These are phyloP conservation scores for Chaetophractus vellerosus DNA, from an alignment of 2,797 vertebrate species.

Conservation along the genomic window DNA sequence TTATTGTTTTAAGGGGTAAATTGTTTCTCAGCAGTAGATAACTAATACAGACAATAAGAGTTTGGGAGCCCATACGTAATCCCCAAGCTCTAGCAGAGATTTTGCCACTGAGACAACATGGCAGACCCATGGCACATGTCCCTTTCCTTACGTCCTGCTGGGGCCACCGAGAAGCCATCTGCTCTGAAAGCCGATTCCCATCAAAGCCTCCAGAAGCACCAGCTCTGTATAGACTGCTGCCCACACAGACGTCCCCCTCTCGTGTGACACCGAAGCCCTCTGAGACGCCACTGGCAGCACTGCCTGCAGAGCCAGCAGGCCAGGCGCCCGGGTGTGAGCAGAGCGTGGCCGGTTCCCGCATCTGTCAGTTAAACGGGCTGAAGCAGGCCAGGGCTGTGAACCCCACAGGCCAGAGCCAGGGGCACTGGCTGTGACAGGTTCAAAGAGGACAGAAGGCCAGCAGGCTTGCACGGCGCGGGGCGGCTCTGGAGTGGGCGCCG, in stretches of 20 bases:
- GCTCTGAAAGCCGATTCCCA: neutral
- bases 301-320: slow-evolving; percentile 28
- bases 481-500: slow-evolving; percentile 52
- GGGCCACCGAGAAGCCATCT: neutral
- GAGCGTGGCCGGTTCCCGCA: slow-evolving; percentile 41
- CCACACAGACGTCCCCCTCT: neutral
- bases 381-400: slow-evolving; percentile 66
- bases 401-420: slow-evolving; percentile 41
- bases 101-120: neutral
- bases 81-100: neutral
- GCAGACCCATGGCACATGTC: neutral
- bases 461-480: neutral
- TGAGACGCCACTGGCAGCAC: slow-evolving; percentile 35
- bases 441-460: slow-evolving; percentile 60
- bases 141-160: slow-evolving; percentile 41
- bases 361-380: slow-evolving; percentile 70
- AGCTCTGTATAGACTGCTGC: neutral
- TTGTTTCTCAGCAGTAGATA: neutral
- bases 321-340: slow-evolving; percentile 37
- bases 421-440: slow-evolving; percentile 43
- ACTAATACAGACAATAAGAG: neutral
- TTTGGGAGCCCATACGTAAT: slow-evolving; percentile 7
- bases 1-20: neutral
- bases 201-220: slow-evolving; percentile 5
- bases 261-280: slow-evolving; percentile 22